Evolutionary conservation across 2,113 vertebrate genomes (phyloP).

Genomic region (Pluvialis apricaria): DNA sequence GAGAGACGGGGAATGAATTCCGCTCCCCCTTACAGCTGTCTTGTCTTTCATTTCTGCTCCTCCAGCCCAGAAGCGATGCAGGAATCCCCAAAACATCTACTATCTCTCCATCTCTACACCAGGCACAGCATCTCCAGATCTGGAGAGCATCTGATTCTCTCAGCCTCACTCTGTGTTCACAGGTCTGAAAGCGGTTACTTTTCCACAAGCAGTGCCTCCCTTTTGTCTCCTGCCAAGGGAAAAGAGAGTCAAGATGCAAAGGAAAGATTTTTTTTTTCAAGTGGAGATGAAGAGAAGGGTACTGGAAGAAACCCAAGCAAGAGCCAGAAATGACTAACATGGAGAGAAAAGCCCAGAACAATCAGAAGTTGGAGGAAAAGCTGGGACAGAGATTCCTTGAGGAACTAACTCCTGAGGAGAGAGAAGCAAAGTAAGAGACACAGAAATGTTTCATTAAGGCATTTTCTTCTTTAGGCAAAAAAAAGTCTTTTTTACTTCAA

Average conservation of each 20-base stretch:
- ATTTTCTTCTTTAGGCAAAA: neutral
- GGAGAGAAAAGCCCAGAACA: neutral
- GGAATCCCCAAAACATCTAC: neutral
- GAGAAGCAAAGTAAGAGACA: neutral
- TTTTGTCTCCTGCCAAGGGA: conserved; percentile 38
- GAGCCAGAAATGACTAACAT: neutral
- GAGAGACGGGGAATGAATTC: neutral
- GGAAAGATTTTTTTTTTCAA: neutral
- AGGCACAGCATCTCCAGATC: neutral
- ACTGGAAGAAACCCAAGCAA: conserved; percentile 9
- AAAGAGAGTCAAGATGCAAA: conserved; percentile 42
- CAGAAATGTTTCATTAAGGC: neutral
- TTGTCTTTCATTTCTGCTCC: neutral
- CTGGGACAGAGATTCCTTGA: neutral
- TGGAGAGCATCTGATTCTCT: neutral
- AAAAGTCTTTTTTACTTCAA: neutral
- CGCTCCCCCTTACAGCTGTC: neutral
- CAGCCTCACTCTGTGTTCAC: neutral
- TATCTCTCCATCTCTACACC: neutral
- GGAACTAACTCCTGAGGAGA: neutral
- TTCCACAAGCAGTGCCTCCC: neutral
- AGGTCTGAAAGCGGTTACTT: neutral
- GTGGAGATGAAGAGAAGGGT: conserved; percentile 12
- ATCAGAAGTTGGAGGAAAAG: neutral
- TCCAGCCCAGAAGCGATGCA: neutral